Conservation (phyloP, 2,113 vertebrate genomes). For the Equus przewalskii region DNA sequence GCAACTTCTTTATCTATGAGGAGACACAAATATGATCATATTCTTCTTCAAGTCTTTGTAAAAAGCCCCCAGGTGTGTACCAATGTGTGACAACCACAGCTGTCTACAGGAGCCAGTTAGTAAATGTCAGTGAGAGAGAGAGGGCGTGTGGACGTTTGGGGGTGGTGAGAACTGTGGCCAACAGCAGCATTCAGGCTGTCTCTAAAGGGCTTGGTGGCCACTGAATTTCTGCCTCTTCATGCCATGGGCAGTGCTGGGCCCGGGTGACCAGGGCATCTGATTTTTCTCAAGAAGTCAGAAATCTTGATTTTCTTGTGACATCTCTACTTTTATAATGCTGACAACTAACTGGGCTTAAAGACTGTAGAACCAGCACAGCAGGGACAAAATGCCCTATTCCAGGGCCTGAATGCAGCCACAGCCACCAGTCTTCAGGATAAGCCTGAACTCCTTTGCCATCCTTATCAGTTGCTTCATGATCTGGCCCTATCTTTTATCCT, state of each 20-base stretch:
- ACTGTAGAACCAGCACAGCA: not conserved
- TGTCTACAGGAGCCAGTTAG: no score
- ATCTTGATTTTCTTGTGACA: not conserved
- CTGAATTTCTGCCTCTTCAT: no score
- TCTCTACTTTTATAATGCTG: not conserved
- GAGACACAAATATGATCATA: not conserved
- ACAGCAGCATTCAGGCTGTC: not conserved
- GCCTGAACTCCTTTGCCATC: not conserved
- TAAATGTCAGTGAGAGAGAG: not conserved
- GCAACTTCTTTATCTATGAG: not conserved
- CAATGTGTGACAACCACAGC: not conserved
- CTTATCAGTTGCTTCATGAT: no score
- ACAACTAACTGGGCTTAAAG: not conserved
- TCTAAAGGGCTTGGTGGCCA: no score
- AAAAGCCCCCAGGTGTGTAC: not conserved
- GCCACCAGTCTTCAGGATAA: not conserved
- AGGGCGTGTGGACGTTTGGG: accelerated
- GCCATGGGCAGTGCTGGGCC: not conserved
- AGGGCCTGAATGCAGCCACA: not conserved
- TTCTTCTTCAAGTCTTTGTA: not conserved
- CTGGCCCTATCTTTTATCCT: no score
- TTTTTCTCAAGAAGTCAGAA: not conserved
- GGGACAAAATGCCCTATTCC: not conserved
- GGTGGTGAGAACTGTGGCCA: not conserved
- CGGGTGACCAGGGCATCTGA: not conserved